Conservation (phyloP, 2,113 vertebrate genomes). For the Rhagologus leucostigma region DNA sequence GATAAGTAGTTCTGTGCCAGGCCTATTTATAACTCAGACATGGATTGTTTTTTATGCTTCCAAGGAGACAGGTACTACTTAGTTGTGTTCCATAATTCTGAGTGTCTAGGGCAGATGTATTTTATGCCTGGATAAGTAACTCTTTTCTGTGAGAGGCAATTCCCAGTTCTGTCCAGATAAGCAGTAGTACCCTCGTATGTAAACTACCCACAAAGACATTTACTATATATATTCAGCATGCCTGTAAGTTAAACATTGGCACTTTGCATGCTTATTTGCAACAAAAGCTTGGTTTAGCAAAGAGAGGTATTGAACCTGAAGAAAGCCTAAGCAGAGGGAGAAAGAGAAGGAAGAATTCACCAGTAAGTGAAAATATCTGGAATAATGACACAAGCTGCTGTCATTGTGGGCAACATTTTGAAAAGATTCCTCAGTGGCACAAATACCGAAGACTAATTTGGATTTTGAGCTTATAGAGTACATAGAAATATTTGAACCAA, state of each 20-base stretch:
- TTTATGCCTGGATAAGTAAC: background rate
- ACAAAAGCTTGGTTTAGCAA: background rate
- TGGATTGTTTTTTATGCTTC: constrained; percentile 8
- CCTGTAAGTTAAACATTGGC: background rate
- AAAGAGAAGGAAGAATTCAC: background rate
- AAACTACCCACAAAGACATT: background rate
- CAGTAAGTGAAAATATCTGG: background rate
- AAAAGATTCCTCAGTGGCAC: background rate
- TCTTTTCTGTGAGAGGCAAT: background rate
- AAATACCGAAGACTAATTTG: background rate
- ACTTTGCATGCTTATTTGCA: background rate
- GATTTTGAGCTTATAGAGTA: background rate
- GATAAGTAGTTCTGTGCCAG: background rate
- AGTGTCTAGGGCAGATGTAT: background rate
- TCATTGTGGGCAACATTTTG: background rate
- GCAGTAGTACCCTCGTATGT: background rate
- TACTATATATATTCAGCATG: background rate
- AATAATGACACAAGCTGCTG: background rate
- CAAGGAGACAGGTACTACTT: background rate
- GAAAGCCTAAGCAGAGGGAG: background rate
- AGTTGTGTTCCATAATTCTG: background rate
- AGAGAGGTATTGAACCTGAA: background rate
- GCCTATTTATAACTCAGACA: background rate
- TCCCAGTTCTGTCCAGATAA: background rate
- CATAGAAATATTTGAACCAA: background rate